These are phyloP conservation scores for Phataginus tricuspis DNA, from an alignment of 2,797 vertebrate genomes.

Conservation along the genomic window DNA sequence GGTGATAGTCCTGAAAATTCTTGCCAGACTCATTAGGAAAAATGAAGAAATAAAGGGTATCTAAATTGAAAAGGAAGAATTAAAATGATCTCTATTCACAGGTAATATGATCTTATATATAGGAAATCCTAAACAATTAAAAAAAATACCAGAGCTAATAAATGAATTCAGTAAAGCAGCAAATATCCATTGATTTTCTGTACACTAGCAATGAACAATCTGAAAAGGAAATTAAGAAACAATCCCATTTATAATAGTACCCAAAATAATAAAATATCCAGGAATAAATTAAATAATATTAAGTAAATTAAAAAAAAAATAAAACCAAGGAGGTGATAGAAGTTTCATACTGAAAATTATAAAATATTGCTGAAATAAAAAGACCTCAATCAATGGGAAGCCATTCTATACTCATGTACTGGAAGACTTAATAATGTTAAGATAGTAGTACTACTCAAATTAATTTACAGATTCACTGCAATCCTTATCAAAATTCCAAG, in stretches of 20 bases:
- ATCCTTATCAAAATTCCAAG: not conserved
- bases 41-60: not conserved
- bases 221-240: not conserved
- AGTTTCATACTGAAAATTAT: not conserved
- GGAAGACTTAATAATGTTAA: not conserved
- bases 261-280: not conserved
- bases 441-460: not conserved
- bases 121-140: not conserved
- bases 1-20: not conserved
- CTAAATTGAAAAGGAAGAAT: not conserved
- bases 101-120: not conserved
- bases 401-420: not conserved
- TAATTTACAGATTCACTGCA: not conserved
- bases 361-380: conserved; percentile 2
- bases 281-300: not conserved
- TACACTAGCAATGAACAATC: not conserved
- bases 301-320: no score
- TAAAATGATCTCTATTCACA: conserved; percentile 4
- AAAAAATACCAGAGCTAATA: not conserved
- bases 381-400: not conserved
- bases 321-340: not conserved
- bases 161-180: not conserved
- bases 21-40: not conserved
- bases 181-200: not conserved
- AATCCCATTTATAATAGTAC: not conserved